These are phyloP conservation scores for Reticulitermes speratus DNA, from an alignment of 1,140 invertebrate species.

Conservation along the genomic window DNA sequence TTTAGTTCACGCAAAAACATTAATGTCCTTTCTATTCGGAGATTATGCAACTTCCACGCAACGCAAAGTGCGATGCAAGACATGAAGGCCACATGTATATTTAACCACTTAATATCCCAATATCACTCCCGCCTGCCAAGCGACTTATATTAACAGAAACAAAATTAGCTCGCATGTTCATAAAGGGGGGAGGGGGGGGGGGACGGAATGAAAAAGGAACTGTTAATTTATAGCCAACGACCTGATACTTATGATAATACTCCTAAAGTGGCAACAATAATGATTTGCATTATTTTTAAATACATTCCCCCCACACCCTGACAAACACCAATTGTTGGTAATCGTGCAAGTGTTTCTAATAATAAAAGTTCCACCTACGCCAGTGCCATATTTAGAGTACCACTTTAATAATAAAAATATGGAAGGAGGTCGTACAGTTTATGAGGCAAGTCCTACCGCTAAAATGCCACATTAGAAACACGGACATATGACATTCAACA, in stretches of 20 bases:
- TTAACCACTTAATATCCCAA: no score
- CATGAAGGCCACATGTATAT: no score
- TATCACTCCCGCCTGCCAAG: no score
- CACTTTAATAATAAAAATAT: neutral
- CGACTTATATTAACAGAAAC: no score
- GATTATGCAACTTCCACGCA: no score
- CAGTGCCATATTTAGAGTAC: neutral
- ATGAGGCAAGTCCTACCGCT: neutral
- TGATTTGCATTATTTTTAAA: neutral
- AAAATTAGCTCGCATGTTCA: no score
- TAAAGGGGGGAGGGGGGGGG: no score
- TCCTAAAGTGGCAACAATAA: neutral
- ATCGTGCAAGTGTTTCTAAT: neutral
- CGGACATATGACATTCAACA: neutral
- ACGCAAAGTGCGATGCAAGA: no score
- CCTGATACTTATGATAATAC: neutral
- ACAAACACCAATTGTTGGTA: neutral
- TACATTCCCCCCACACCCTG: neutral
- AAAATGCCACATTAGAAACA: neutral
- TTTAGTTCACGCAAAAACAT: no score
- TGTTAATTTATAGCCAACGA: neutral
- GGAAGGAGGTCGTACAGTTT: neutral
- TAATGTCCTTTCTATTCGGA: no score
- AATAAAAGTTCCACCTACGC: neutral
- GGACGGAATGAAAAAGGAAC: no score